phyloP scores from a whole-genome alignment of 2,113 vertebrate species.

The Mesoclemmys tuberculata region DNA sequence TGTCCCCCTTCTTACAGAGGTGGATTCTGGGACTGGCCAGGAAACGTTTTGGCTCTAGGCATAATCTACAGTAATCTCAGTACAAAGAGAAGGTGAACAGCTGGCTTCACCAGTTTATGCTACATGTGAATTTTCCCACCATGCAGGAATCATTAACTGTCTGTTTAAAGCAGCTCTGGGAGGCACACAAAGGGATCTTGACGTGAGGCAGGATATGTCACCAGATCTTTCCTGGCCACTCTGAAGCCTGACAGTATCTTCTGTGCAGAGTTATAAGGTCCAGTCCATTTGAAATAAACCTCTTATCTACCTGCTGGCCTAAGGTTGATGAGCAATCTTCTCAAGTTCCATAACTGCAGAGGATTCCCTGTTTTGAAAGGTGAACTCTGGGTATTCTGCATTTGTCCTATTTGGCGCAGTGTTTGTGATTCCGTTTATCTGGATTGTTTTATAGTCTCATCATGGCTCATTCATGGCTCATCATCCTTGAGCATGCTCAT shows the following conservation, averaged over 20 bases:
- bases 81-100: not conserved
- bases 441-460: too few relatives aligned
- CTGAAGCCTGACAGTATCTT: not conserved
- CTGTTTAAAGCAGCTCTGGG: not conserved
- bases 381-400: not conserved
- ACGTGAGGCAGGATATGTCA: not conserved
- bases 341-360: not conserved
- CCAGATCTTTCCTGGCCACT: constrained; percentile 5
- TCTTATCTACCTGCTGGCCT: not conserved
- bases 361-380: not conserved
- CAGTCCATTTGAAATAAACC: not conserved
- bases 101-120: not conserved
- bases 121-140: not conserved
- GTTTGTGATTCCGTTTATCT: not conserved
- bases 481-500: not conserved
- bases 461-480: too few relatives aligned
- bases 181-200: not conserved
- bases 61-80: not conserved
- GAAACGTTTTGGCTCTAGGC: not conserved
- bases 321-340: not conserved
- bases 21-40: not conserved
- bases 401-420: not conserved
- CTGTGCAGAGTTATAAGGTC: not conserved
- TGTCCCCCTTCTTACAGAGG: not conserved
- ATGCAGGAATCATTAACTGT: not conserved